Conservation (phyloP, 2,797 vertebrate species). For the Cossypha heuglini region DNA sequence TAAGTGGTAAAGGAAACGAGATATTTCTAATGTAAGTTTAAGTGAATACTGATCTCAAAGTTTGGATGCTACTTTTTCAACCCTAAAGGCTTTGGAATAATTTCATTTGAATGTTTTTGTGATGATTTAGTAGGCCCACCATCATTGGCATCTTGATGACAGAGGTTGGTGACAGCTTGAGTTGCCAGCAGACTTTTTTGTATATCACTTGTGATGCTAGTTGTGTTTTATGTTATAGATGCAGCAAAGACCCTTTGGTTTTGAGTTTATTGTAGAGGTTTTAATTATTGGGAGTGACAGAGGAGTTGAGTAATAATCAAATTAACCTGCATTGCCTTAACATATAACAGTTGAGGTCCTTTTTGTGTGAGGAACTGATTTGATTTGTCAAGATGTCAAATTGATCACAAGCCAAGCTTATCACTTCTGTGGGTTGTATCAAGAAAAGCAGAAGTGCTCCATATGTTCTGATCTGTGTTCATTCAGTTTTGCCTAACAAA, state of each 20-base stretch:
- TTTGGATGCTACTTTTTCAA: not conserved
- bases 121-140: not conserved
- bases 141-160: not conserved
- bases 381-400: constrained; percentile 50
- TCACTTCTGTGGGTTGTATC: constrained; percentile 13
- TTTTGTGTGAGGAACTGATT: constrained; percentile 19
- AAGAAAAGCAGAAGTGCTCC: constrained; percentile 51
- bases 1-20: not conserved
- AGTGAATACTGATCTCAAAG: not conserved
- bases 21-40: not conserved
- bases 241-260: not conserved
- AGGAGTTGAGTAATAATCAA: not conserved
- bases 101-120: not conserved
- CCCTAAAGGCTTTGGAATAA: not conserved
- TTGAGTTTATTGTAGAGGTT: not conserved
- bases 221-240: not conserved
- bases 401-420: constrained; percentile 53
- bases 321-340: constrained; percentile 14
- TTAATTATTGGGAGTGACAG: not conserved
- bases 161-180: not conserved
- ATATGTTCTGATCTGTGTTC: constrained; percentile 56
- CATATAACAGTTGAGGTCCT: not conserved
- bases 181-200: not conserved
- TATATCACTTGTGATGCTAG: not conserved
- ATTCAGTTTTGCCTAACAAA: constrained; percentile 65